Conservation (phyloP, 2,888 invertebrate species). For the Cantharis lateralis region DNA sequence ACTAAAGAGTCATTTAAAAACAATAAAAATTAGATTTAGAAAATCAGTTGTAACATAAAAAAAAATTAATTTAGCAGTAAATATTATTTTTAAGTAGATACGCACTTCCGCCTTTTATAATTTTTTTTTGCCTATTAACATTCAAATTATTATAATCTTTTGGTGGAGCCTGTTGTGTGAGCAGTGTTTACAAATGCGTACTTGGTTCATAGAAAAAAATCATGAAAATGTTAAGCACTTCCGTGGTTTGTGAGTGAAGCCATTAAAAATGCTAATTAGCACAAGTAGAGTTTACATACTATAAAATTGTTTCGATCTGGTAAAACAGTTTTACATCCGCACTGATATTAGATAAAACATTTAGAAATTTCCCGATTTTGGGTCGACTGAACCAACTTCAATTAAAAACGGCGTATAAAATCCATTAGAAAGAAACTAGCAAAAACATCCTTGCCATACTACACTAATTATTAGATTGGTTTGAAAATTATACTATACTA, state of each 20-base stretch:
- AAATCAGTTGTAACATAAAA: not conserved
- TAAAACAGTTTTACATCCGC: not conserved
- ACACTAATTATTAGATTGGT: too few relatives aligned
- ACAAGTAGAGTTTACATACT: not conserved
- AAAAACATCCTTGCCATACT: too few relatives aligned
- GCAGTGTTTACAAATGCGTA: not conserved
- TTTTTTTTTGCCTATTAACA: not conserved
- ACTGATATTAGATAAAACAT: too few relatives aligned
- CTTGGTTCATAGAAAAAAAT: not conserved
- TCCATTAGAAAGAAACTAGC: too few relatives aligned
- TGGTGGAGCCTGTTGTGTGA: not conserved
- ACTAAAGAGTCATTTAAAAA: not conserved
- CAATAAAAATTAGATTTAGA: not conserved
- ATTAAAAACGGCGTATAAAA: too few relatives aligned
- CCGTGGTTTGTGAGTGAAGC: not conserved
- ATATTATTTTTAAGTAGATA: too few relatives aligned
- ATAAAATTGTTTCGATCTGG: not conserved
- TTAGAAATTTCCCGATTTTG: too few relatives aligned
- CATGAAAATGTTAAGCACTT: not conserved
- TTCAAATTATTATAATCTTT: not conserved
- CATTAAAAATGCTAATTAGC: not conserved
- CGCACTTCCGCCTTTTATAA: not conserved
- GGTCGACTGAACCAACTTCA: too few relatives aligned
- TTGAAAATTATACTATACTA: too few relatives aligned
- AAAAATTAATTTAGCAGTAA: not conserved